Evolutionary conservation across 2,797 vertebrate species (phyloP), one percentile per base, ranked within the genome.

Genomic region (Falco cherrug): DNA sequence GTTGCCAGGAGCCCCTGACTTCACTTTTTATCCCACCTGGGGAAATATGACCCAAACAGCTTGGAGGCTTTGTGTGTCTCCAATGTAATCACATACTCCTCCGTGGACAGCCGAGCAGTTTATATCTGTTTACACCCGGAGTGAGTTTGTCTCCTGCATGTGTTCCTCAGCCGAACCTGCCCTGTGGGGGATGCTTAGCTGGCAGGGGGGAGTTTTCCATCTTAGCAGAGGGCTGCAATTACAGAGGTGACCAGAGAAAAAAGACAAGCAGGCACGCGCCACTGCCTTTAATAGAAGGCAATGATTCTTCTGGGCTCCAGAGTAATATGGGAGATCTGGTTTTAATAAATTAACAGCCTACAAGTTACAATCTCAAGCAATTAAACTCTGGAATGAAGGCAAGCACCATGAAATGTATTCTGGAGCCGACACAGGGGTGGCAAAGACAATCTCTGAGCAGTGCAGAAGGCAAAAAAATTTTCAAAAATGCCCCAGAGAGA

Each of bases 271-370:
- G 89, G 94, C 96, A 97, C 1, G 87, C 96, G 17, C 87, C 89
- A 45, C 93, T 97, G 97, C 96, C 88, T 97, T 97, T 97, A 97
- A 97, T 98, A 96, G 95, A 97, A 94, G 83, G 84, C 93, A 96
- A 89, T 97, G 97, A 97, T 97, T 97, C 93, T 97, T 97, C 70
- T 78, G 75, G 96, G 93, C 96, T 96, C 84, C 53, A 48, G 90
- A 97, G 96, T 94, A 98, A 98, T 96, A 95, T 0, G 3, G 93
- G 92, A 96, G 93, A 96, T 95, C 87, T 97, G 91, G 89, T 97
- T 97, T 97, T 97, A 97, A 97, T 97, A 98, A 97, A 98, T 98
- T 97, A 98, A 94, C 96, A 95, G 91, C 87, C 94, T 93, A 95
- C 89, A 79, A 95, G 92, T 95, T 95, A 96, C 93, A 97, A 96